Conservation (phyloP, 2,888 invertebrate genomes). For the Drosophila kokeensis region DNA sequence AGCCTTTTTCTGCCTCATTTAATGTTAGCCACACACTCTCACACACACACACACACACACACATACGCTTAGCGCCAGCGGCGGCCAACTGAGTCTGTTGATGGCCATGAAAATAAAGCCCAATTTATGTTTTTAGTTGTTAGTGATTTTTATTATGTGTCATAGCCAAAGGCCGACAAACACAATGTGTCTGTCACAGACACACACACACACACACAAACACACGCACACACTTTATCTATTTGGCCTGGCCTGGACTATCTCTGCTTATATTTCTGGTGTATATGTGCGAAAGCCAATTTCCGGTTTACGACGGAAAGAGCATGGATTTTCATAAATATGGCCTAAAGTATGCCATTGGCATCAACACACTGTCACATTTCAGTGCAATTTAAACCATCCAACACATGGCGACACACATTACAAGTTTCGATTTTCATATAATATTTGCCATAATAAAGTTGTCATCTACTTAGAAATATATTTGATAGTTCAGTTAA, state of each 20-base stretch:
- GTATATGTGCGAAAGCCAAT: constrained; percentile 57
- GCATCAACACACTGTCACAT: constrained; percentile 29
- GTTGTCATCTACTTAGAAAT: neutral
- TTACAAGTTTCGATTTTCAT: constrained; percentile 13
- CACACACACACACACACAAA: neutral
- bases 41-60: constrained; percentile 28
- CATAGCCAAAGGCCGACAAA: constrained; percentile 63
- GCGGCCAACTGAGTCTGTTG: constrained; percentile 32
- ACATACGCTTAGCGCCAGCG: constrained; percentile 4
- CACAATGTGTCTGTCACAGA: constrained; percentile 26
- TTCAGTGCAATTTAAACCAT: constrained; percentile 61
- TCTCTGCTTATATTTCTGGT: constrained; percentile 19
- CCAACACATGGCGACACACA: neutral
- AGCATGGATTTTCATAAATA: constrained; percentile 45
- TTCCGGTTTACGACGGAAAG: constrained; percentile 72
- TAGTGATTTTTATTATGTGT: constrained; percentile 80
- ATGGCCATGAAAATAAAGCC: constrained; percentile 76
- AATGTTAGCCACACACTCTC: constrained; percentile 28
- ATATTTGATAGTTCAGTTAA: constrained; percentile 1
- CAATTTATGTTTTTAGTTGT: constrained; percentile 79
- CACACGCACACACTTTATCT: constrained; percentile 1
- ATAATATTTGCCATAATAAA: constrained; percentile 7
- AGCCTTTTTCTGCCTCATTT: constrained; percentile 69
- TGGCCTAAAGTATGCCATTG: constrained; percentile 35
- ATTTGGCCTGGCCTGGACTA: constrained; percentile 19